Conservation (phyloP, 1,140 invertebrate species). For the Paraescarpia echinospica region DNA sequence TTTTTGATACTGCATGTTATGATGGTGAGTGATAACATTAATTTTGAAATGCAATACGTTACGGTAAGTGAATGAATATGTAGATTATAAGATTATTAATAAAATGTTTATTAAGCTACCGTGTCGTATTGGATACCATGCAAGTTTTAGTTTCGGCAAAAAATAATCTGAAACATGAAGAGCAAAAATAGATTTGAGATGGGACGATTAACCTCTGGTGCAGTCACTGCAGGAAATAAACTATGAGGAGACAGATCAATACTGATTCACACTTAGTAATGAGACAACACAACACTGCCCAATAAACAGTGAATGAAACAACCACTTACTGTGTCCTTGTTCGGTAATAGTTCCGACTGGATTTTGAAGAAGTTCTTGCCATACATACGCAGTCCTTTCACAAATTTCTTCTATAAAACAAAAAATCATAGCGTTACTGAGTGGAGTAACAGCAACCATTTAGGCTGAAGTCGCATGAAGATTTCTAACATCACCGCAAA, state of each 20-base stretch:
- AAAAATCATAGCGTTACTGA: slow-evolving; percentile 15
- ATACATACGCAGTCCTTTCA: slow-evolving; percentile 95
- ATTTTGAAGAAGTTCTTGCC: slow-evolving; percentile 99
- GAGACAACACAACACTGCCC: background rate
- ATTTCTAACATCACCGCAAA: background rate
- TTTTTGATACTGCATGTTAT: too few relatives aligned
- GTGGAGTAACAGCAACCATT: background rate
- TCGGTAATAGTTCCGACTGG: slow-evolving; percentile 89
- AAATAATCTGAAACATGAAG: too few relatives aligned
- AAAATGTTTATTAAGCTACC: too few relatives aligned
- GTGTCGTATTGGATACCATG: too few relatives aligned
- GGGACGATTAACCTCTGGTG: too few relatives aligned
- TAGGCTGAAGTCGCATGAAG: background rate
- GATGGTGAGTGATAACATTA: too few relatives aligned
- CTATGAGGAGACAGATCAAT: background rate
- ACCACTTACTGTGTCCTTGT: slow-evolving; percentile 85
- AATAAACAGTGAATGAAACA: background rate
- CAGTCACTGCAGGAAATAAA: background rate
- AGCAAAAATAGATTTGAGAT: too few relatives aligned
- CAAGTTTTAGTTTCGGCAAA: too few relatives aligned
- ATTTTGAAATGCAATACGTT: too few relatives aligned
- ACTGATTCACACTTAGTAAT: background rate
- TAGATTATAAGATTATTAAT: too few relatives aligned
- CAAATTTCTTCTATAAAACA: slow-evolving; percentile 68
- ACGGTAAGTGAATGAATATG: too few relatives aligned